These are phyloP conservation scores for Phalacrocorax carbo DNA, from an alignment of 2,113 vertebrate genomes.

Conservation along the genomic window DNA sequence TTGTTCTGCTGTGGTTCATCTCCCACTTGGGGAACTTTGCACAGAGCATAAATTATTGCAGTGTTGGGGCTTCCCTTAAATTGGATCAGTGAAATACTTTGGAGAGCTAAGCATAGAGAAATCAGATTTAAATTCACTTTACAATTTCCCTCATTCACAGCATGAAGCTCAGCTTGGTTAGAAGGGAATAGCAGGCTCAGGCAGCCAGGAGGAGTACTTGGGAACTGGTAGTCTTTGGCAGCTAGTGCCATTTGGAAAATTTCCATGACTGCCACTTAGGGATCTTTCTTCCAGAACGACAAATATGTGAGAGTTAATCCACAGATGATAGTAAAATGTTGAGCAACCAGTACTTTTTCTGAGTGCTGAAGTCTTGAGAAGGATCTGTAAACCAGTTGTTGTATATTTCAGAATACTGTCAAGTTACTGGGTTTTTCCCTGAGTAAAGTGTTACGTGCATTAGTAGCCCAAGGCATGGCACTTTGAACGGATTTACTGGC, in stretches of 20 bases:
- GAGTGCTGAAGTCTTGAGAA: neutral
- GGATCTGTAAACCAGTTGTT: neutral
- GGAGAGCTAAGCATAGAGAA: neutral
- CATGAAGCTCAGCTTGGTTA: neutral
- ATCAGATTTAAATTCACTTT: neutral
- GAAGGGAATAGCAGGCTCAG: neutral
- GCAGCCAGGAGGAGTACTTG: accelerated
- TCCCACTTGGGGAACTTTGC: neutral
- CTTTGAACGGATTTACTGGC: neutral
- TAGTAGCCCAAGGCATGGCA: neutral
- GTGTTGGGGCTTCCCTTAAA: neutral
- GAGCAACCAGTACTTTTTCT: neutral
- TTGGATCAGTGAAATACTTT: neutral
- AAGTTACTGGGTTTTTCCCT: neutral
- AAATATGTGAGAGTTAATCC: neutral
- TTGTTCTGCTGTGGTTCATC: neutral
- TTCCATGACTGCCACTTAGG: neutral
- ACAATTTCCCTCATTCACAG: neutral
- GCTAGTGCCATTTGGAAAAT: neutral
- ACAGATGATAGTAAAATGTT: neutral
- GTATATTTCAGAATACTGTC: neutral
- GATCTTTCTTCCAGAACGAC: neutral
- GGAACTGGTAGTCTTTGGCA: neutral
- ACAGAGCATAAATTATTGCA: neutral
- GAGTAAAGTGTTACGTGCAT: neutral